Base-by-base conservation (phyloP, 2,113 vertebrate genomes). In the Rissa tridactyla region DNA sequence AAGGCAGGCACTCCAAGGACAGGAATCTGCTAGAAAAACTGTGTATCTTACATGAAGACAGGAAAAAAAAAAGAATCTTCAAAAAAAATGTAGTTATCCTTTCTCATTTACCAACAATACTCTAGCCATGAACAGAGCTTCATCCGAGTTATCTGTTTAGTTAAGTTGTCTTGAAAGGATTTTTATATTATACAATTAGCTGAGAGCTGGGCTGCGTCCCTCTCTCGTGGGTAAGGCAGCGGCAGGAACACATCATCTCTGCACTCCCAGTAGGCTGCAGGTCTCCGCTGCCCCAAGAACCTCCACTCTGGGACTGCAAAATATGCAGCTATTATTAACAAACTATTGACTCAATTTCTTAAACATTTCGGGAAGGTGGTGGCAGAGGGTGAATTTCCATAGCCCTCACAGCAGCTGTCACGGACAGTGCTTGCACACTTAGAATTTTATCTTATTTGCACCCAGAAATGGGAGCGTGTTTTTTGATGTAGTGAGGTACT, bases 41-140 rank as follows among this genome's bases (percentile, higher is more conserved):
- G 13, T 4, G 1, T 15, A 7, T 44, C 15, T 65, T 64, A 46
- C 0, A 5, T 3, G 6, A 7, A 88, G 36, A 44, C 1, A 52
- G 32, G 7, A 20, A n/a, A 57, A 61, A 61, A 38, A 25, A 34
- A 38, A 34, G 57, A 25, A 17, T 16, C 15, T 9, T 34, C 13
- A 40, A 38, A 30, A 21, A 62, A 46, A 57, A 26, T 7, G 4
- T 22, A 18, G 17, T 42, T 66, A 83, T 58, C 16, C 6, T 80
- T 62, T 69, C 26, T 73, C 14, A 49, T 55, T 78, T 88, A 40
- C 72, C 46, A 80, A 7, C 32, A 82, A 47, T 68, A 47, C 2
- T 29, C 54, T 84, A 75, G 32, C 14, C 30, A 66, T 4, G 22
- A 55, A 57, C 4, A 68, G 38, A 66, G 19, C 17, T 94, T 34